A percentile compares a stretch with the other conserved stretches of the same genome.
phyloP scores from a whole-genome alignment of 2,888 invertebrate species.

The Drosophila birchii region DNA sequence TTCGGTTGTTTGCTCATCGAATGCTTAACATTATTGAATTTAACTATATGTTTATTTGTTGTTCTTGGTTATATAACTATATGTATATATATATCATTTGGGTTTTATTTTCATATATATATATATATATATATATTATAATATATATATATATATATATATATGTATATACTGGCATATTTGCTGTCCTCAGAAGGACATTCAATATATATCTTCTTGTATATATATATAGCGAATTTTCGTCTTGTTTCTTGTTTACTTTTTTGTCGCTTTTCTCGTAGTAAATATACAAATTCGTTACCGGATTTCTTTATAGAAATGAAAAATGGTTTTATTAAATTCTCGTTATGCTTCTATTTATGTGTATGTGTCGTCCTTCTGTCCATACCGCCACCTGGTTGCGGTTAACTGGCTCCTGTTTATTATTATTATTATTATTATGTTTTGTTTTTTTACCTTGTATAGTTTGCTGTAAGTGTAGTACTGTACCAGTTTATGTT shows the following conservation, averaged over 20 bases:
- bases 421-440: conserved; percentile 45
- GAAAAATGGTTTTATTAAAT: conserved; percentile 74
- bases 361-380: conserved; percentile 60
- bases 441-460: conserved; percentile 61
- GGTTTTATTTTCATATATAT: conserved; percentile 39
- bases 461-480: conserved; percentile 80
- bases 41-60: conserved; percentile 79
- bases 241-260: conserved; percentile 19
- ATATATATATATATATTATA: conserved; percentile 16
- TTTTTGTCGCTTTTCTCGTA: conserved; percentile 52
- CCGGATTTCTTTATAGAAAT: conserved; percentile 78
- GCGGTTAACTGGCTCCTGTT: conserved; percentile 33
- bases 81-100: conserved; percentile 54
- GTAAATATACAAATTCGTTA: conserved; percentile 79
- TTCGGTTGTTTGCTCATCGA: conserved; percentile 43
- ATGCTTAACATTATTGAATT: conserved; percentile 77
- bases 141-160: conserved; percentile 30
- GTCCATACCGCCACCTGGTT: conserved; percentile 5
- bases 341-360: conserved; percentile 70
- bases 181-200: conserved; percentile 23
- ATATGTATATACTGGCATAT: conserved; percentile 41
- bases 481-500: conserved; percentile 71
- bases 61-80: conserved; percentile 79
- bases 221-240: conserved; percentile 47
- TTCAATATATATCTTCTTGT: conserved; percentile 36